A percentile compares a stretch with the other conserved stretches of the same genome.
Conservation (phyloP, 2,113 vertebrate species). For the Engystomops pustulosus region DNA sequence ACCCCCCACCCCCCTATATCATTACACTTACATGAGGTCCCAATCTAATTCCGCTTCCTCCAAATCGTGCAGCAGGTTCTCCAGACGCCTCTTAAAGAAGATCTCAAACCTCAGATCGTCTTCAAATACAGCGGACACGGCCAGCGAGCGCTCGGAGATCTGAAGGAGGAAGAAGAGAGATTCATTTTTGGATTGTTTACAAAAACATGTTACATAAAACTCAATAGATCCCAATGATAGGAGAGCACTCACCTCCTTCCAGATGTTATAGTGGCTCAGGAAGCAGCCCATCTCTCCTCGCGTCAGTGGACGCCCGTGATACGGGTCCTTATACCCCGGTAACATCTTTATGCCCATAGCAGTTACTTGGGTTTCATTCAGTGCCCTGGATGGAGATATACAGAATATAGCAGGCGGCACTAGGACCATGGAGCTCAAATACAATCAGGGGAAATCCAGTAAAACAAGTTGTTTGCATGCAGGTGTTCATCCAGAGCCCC, state of each 20-base stretch:
- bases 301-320: conserved; percentile 87
- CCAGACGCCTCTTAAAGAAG: conserved; percentile 89
- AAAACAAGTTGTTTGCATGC: too few species aligned
- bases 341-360: conserved; percentile 87
- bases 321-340: conserved; percentile 90
- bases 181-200: too few species aligned
- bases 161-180: conserved; percentile 66
- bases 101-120: conserved; percentile 92
- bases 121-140: conserved; percentile 83
- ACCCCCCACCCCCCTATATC: too few species aligned
- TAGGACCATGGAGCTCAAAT: too few species aligned
- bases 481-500: too few species aligned
- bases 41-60: conserved; percentile 78
- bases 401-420: too few species aligned
- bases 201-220: too few species aligned
- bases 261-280: conserved; percentile 89
- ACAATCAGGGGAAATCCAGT: too few species aligned
- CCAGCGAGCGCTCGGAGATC: conserved; percentile 78
- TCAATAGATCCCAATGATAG: too few species aligned
- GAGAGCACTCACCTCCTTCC: conserved; percentile 85
- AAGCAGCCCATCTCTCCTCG: conserved; percentile 92
- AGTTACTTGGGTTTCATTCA: conserved; percentile 84
- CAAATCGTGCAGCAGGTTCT: conserved; percentile 85
- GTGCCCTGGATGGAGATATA: conserved; percentile 76
- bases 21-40: conserved; percentile 86